Conservation (phyloP, 2,113 vertebrate species). For the Mandrillus leucophaeus region DNA sequence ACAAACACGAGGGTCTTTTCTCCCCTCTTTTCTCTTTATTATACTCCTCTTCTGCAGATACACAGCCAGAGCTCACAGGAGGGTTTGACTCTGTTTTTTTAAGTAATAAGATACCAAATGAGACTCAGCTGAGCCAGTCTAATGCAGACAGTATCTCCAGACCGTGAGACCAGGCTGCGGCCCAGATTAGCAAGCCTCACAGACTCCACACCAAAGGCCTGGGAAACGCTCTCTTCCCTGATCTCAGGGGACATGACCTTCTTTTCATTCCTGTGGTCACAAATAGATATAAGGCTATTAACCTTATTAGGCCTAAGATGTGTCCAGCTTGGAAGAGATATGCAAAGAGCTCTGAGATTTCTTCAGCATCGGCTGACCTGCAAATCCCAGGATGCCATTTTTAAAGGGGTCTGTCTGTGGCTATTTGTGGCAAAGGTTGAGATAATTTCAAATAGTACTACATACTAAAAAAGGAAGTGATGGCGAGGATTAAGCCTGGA, state of each 20-base stretch:
- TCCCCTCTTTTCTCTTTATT: neutral
- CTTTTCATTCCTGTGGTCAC: neutral
- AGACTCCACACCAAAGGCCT: neutral
- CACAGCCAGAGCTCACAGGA: neutral
- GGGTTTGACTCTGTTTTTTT: neutral
- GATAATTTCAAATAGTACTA: neutral
- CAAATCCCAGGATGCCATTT: neutral
- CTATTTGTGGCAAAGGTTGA: neutral
- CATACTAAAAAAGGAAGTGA: neutral
- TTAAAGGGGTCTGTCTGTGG: neutral
- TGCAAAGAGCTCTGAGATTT: neutral
- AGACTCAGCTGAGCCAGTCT: conserved; percentile 10
- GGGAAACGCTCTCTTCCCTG: conserved; percentile 2
- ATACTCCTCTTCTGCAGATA: neutral
- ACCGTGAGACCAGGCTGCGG: neutral
- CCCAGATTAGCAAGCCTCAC: neutral
- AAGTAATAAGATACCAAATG: neutral
- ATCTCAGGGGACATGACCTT: neutral
- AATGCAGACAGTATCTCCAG: neutral
- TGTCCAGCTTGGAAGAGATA: neutral
- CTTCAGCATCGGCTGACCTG: neutral
- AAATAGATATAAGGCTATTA: conserved; percentile 42
- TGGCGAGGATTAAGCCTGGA: fast-evolving
- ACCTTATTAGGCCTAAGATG: neutral
- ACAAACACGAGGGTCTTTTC: fast-evolving